Percentiles rank a stretch among this genome's conserved stretches.
These are phyloP conservation scores for Sphenopsis melanotis DNA, from an alignment of 2,797 vertebrate species.

Conservation along the genomic window DNA sequence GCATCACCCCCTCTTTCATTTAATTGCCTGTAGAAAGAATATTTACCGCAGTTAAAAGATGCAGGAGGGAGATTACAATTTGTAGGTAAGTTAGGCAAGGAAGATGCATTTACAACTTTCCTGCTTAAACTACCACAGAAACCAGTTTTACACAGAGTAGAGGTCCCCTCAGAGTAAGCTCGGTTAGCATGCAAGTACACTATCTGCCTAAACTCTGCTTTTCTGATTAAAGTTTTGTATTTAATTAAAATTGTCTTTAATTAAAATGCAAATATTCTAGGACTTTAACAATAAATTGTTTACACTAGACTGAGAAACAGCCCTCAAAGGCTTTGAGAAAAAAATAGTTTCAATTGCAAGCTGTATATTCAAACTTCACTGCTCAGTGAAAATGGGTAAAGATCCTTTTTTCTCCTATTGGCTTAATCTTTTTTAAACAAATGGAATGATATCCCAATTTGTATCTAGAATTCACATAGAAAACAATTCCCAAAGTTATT, in stretches of 20 bases:
- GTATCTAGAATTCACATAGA: conserved; percentile 40
- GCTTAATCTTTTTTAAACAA: conserved; percentile 66
- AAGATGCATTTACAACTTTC: conserved; percentile 16
- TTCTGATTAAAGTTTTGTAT: conserved; percentile 72
- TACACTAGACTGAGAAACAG: conserved; percentile 72
- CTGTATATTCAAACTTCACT: conserved; percentile 70
- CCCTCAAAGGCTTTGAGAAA: conserved; percentile 67
- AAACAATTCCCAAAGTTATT: conserved; percentile 53
- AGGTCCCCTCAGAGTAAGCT: conserved; percentile 48
- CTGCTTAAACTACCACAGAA: conserved; percentile 37
- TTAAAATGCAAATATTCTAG: conserved; percentile 79
- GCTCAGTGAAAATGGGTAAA: conserved; percentile 57
- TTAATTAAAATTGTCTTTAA: conserved; percentile 77
- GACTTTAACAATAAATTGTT: conserved; percentile 76
- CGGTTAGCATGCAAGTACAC: conserved; percentile 54
- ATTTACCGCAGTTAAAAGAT: conserved; percentile 25
- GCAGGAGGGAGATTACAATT: conserved; percentile 5
- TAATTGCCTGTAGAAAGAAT: background rate
- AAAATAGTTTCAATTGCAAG: conserved; percentile 61
- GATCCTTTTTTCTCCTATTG: conserved; percentile 50
- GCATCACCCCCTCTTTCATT: background rate
- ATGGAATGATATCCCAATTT: conserved; percentile 48
- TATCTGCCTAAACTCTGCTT: conserved; percentile 64
- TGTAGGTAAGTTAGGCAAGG: conserved; percentile 48
- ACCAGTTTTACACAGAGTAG: conserved; percentile 12